These are phyloP conservation scores for Volucella inflata DNA, from an alignment of 2,888 invertebrate genomes.

Conservation along the genomic window DNA sequence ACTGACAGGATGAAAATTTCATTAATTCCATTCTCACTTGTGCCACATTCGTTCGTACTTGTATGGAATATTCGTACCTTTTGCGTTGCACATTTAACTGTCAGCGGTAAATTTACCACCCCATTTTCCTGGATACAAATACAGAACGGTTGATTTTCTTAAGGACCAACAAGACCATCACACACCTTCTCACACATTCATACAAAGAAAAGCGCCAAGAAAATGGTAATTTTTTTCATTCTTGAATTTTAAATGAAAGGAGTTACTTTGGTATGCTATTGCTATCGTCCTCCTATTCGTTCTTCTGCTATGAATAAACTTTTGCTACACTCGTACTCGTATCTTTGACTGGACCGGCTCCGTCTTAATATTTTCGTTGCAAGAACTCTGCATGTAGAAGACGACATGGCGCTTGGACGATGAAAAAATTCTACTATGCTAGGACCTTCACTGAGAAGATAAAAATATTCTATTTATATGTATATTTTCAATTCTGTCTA, in stretches of 20 bases:
- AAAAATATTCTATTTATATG: slow-evolving; percentile 62
- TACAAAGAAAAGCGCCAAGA: neutral
- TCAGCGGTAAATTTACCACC: slow-evolving; percentile 69
- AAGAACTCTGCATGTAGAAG: slow-evolving; percentile 8
- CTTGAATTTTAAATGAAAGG: slow-evolving; percentile 10
- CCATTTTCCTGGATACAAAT: slow-evolving; percentile 8
- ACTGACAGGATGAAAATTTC: slow-evolving; percentile 74
- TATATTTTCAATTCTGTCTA: slow-evolving; percentile 26
- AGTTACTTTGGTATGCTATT: too few relatives aligned
- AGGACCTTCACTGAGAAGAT: slow-evolving; percentile 22
- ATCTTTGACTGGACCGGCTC: slow-evolving; percentile 24
- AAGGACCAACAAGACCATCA: slow-evolving; percentile 27
- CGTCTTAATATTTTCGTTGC: slow-evolving; percentile 11
- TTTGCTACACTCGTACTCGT: neutral
- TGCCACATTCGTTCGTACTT: slow-evolving; percentile 27
- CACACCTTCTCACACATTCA: neutral
- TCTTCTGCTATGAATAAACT: neutral
- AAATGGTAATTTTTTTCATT: slow-evolving; percentile 1
- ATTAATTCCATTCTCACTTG: slow-evolving; percentile 72
- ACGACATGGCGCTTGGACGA: slow-evolving; percentile 29
- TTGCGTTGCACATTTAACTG: slow-evolving; percentile 63
- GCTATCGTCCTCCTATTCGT: too few relatives aligned
- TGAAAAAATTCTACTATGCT: slow-evolving; percentile 66
- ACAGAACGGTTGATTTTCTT: slow-evolving; percentile 54
- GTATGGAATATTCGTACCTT: slow-evolving; percentile 7